These are phyloP conservation scores for Macrobrachium rosenbergii DNA, from an alignment of 1,140 invertebrate genomes.

Conservation along the genomic window DNA sequence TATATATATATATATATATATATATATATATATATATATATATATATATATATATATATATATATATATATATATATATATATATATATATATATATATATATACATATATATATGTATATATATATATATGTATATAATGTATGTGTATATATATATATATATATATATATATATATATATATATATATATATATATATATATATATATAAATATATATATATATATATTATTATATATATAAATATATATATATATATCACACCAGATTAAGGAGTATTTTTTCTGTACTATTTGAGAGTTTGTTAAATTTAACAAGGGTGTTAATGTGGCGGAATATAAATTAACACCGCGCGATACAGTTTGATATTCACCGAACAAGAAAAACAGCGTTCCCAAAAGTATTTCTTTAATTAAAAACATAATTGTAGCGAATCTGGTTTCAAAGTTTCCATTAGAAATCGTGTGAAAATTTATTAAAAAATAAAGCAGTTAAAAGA, in stretches of 20 bases:
- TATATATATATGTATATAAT: not conserved
- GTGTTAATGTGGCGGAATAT: too few relatives aligned
- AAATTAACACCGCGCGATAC: too few relatives aligned
- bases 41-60: constrained; percentile 3
- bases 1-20: constrained; percentile 18
- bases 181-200: constrained; percentile 16
- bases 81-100: not conserved
- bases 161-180: constrained; percentile 19
- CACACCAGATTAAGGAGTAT: too few relatives aligned
- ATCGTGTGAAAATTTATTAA: too few relatives aligned
- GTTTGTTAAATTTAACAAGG: too few relatives aligned
- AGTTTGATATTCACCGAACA: too few relatives aligned
- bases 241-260: constrained; percentile 10
- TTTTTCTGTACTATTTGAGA: too few relatives aligned
- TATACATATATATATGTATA: not conserved
- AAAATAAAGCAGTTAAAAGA: too few relatives aligned
- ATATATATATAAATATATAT: not conserved
- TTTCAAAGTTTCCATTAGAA: too few relatives aligned
- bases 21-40: constrained; percentile 15
- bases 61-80: not conserved
- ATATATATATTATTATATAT: not conserved
- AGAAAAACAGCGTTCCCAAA: too few relatives aligned
- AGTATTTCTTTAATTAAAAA: too few relatives aligned
- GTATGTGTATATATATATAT: constrained; percentile 2
- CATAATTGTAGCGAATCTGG: too few relatives aligned